These are phyloP conservation scores for Xyrauchen texanus DNA, from an alignment of 2,113 vertebrate genomes.

Conservation along the genomic window DNA sequence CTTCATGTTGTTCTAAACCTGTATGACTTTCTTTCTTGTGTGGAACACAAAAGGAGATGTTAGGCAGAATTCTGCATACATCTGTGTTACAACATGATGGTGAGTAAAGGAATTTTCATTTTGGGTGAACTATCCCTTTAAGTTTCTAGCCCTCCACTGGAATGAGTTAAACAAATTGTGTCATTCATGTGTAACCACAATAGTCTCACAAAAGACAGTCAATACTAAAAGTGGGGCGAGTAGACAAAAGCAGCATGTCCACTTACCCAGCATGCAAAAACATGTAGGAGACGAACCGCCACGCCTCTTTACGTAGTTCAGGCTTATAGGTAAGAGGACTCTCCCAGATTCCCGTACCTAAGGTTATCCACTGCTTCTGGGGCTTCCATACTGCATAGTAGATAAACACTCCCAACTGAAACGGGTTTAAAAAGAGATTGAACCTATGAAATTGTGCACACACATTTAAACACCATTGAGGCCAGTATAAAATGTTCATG, in stretches of 20 bases:
- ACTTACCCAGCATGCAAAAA: conserved; percentile 91
- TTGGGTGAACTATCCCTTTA: too few species aligned
- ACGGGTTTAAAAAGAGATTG: background rate
- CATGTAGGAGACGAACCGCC: conserved; percentile 92
- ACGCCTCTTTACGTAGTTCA: conserved; percentile 77
- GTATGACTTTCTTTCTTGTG: too few species aligned
- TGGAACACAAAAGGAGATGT: too few species aligned
- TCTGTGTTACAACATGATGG: too few species aligned
- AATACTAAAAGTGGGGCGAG: background rate
- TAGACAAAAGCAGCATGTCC: background rate
- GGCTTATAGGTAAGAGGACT: conserved; percentile 83
- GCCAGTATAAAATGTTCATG: background rate
- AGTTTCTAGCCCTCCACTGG: background rate
- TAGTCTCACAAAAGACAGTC: background rate
- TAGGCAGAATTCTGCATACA: too few species aligned
- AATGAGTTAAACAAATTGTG: background rate
- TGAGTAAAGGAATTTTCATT: too few species aligned
- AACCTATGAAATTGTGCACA: background rate
- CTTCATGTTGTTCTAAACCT: too few species aligned
- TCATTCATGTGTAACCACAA: background rate
- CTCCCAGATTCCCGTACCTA: conserved; percentile 77
- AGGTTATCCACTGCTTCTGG: conserved; percentile 87
- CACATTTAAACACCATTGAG: background rate
- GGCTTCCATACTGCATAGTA: conserved; percentile 91
- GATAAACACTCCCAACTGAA: conserved; percentile 83